phyloP scores from a whole-genome alignment of 2,113 vertebrate species.

The Gracilinanus agilis region DNA sequence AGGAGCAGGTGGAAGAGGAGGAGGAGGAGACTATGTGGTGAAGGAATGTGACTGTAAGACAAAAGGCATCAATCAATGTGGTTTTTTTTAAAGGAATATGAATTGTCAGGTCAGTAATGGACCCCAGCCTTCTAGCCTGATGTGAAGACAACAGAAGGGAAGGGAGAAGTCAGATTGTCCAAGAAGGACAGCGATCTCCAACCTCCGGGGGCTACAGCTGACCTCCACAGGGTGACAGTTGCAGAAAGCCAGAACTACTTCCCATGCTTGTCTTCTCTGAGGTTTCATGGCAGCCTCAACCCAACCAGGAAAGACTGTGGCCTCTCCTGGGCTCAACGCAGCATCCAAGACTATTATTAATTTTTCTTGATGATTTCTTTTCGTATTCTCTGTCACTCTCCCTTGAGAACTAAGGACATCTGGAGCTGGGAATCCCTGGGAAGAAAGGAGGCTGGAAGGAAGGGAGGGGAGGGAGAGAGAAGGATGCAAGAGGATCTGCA shows the following conservation, averaged over 20 bases:
- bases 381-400: neutral
- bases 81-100: too few relatives aligned
- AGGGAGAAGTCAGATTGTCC: neutral
- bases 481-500: neutral
- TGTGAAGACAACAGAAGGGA: neutral
- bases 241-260: neutral
- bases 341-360: neutral
- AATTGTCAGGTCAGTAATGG: neutral
- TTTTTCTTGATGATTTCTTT: neutral
- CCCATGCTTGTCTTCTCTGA: neutral
- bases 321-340: neutral
- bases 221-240: neutral
- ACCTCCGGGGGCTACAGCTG: neutral
- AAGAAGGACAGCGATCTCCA: neutral
- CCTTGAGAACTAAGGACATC: neutral
- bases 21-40: too few relatives aligned
- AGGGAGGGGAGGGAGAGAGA: neutral
- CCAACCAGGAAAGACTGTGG: neutral
- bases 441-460: neutral
- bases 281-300: neutral
- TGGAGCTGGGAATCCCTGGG: neutral
- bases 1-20: too few relatives aligned
- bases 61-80: too few relatives aligned
- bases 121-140: neutral
- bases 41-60: too few relatives aligned